Base-by-base conservation (phyloP, 2,113 vertebrate genomes). In the Clarias magur region DNA sequence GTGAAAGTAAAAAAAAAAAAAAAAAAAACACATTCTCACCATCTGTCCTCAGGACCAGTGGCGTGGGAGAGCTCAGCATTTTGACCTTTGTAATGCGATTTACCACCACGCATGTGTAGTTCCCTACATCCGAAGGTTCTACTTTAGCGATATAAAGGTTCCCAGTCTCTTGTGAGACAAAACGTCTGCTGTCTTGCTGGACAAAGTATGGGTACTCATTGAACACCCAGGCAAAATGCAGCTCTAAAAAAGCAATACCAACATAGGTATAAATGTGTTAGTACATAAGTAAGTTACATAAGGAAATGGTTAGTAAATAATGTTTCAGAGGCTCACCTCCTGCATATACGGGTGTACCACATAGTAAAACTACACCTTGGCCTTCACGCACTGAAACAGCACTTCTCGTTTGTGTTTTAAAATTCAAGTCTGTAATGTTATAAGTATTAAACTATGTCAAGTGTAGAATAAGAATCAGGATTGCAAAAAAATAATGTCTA, bases 141-240 rank as follows among this genome's bases (percentile, higher is more conserved):
- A 99, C 97, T 93, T 98, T 98, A 85, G 97, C 94, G 0, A 99
- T 96, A 92, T 98, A 99, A 73, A 99, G 96, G 92, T 98, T 96
- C 0, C 97, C 97, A 0, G 97, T 99, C 93, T 97, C 96, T 91
- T 99, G 97, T 0, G 97, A 99, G 81, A 99, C 96, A 87, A 98
- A 99, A 12, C 97, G 94, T 5, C 97, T 95, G 56, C 95, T 96
- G 91, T 98, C 97, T 95, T 98, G 96, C 91, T 97, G 96, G 13
- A 99, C 97, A 48, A 97, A 98, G 0, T 96, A 96, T 0, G 97
- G 97, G 78, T 97, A 97, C 86, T 97, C 96, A 0, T 98, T 99
- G 94, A 98, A 98, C 93, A 97, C 95, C 97, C 97, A 99, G 13
- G 97, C 96, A 12, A 96, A 99, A 0, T 96, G 95, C 1, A 96